phyloP scores from a whole-genome alignment of 2,888 invertebrate species.

The Papilio gigon region DNA sequence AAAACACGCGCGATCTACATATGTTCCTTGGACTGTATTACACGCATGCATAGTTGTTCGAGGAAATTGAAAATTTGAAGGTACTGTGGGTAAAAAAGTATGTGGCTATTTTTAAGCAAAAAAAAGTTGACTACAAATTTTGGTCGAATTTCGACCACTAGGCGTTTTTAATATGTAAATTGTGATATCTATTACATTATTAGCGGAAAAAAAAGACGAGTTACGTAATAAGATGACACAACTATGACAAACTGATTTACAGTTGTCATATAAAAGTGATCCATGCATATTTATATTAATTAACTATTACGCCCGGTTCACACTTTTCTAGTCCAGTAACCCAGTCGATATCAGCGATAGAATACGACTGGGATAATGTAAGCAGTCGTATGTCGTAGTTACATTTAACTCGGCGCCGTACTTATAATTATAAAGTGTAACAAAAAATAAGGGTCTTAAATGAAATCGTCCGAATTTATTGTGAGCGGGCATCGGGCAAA shows the following conservation, averaged over 20 bases:
- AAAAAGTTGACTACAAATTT: too few species aligned
- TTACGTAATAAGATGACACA: neutral
- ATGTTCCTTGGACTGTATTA: neutral
- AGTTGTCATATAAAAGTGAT: too few species aligned
- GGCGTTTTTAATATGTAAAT: neutral
- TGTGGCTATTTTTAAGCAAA: too few species aligned
- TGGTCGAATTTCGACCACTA: too few species aligned
- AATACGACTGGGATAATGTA: too few species aligned
- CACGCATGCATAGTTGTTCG: too few species aligned
- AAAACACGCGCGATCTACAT: neutral
- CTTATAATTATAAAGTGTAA: neutral
- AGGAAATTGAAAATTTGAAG: too few species aligned
- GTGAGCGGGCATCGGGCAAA: slow-evolving; percentile 52
- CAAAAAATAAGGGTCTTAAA: slow-evolving; percentile 18
- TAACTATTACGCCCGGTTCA: neutral
- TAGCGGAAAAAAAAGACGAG: neutral
- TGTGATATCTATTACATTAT: neutral
- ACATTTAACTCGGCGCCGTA: too few species aligned
- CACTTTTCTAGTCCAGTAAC: too few species aligned
- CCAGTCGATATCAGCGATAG: too few species aligned
- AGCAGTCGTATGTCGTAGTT: too few species aligned
- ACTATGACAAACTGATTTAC: neutral
- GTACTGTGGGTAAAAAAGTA: too few species aligned
- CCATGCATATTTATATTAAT: neutral
- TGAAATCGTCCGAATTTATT: slow-evolving; percentile 45